A percentile compares a stretch with the other conserved stretches of the same genome.
Evolutionary conservation across 2,888 invertebrate genomes (phyloP).

Genomic region (Polyommatus iphigenia): DNA sequence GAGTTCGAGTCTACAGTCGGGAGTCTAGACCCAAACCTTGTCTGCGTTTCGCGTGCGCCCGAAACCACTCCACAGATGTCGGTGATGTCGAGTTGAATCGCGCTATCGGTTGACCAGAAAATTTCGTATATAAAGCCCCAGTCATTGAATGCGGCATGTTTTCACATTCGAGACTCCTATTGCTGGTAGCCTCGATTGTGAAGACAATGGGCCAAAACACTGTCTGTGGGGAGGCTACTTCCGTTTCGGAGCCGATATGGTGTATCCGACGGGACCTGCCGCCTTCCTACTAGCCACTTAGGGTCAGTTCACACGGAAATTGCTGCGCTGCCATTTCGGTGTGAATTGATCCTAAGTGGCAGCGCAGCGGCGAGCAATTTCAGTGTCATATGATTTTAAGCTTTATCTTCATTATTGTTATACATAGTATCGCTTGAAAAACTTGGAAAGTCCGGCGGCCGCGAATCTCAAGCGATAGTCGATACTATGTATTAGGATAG

Average conservation of each 20-base stretch:
- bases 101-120: neutral
- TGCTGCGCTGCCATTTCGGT: too few relatives aligned
- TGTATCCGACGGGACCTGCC: slow-evolving; percentile 6
- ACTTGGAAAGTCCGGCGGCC: too few relatives aligned
- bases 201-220: neutral
- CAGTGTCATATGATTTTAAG: too few relatives aligned
- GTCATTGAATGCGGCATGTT: neutral
- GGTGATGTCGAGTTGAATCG: neutral
- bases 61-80: neutral
- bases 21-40: neutral
- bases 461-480: too few relatives aligned
- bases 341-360: too few relatives aligned
- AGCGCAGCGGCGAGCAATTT: too few relatives aligned
- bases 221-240: neutral
- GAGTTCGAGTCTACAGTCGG: neutral
- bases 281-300: neutral
- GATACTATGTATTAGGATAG: too few relatives aligned
- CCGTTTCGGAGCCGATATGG: neutral
- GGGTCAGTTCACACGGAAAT: neutral
- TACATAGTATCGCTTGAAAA: too few relatives aligned
- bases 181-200: neutral
- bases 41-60: neutral
- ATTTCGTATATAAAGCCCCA: neutral
- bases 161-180: neutral
- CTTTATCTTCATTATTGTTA: too few relatives aligned